Percentiles rank a stretch among this genome's conserved stretches.
These are phyloP conservation scores for Adelges cooleyi DNA, from an alignment of 1,140 invertebrate genomes.

Conservation along the genomic window DNA sequence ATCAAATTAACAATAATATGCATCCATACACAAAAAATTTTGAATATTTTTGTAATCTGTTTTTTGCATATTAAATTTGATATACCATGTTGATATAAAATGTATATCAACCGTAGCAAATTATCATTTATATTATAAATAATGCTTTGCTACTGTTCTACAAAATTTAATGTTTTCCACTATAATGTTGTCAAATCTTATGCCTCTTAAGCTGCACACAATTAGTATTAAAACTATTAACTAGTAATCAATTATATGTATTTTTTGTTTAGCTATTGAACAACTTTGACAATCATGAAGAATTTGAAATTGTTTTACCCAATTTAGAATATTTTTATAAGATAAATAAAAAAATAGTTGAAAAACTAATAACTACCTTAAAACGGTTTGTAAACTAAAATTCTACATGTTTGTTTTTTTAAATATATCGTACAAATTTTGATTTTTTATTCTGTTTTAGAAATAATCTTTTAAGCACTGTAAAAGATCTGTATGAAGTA, in stretches of 20 bases:
- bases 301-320: conserved; percentile 38
- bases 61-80: too few species aligned
- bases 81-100: too few species aligned
- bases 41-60: too few species aligned
- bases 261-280: background rate
- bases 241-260: background rate
- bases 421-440: background rate
- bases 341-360: conserved; percentile 36
- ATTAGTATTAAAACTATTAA: background rate
- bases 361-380: conserved; percentile 39
- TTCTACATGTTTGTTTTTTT: too few species aligned
- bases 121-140: too few species aligned
- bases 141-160: too few species aligned
- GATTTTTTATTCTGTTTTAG: conserved; percentile 35
- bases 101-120: too few species aligned
- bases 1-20: too few species aligned
- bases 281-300: background rate
- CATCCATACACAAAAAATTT: too few species aligned
- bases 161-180: too few species aligned
- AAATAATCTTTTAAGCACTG: conserved; percentile 43
- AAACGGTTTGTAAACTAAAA: conserved; percentile 27
- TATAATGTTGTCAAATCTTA: too few species aligned
- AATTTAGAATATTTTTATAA: conserved; percentile 44
- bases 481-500: conserved; percentile 48
- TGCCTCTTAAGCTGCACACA: too few species aligned